A percentile compares a stretch with the other conserved stretches of the same genome.
Conservation (phyloP, 2,797 vertebrate species). For the Nyctibius grandis region DNA sequence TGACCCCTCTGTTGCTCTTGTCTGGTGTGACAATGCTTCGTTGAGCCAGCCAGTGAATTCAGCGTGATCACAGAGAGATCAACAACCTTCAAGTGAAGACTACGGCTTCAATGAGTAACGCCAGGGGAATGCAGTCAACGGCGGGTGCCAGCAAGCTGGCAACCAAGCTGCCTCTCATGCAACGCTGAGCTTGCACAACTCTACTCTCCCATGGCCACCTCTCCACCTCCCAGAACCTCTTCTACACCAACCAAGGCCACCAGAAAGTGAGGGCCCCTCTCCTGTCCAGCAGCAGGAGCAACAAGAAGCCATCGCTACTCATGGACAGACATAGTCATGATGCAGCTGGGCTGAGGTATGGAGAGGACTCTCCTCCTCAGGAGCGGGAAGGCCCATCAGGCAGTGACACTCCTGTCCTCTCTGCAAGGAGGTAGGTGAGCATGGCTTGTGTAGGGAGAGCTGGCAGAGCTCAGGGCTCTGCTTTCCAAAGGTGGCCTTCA, state of each 20-base stretch:
- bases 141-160: not conserved
- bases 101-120: not conserved
- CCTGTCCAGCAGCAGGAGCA: not conserved
- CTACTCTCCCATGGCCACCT: not conserved
- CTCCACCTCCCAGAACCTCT: not conserved
- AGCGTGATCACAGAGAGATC: not conserved
- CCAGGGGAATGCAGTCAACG: not conserved
- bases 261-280: not conserved
- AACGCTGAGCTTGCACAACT: not conserved
- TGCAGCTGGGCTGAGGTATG: not conserved
- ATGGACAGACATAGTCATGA: accelerated
- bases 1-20: not conserved
- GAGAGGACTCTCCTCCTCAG: not conserved
- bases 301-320: not conserved
- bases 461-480: not conserved
- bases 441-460: accelerated
- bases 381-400: not conserved
- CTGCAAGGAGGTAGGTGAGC: not conserved
- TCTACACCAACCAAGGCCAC: not conserved
- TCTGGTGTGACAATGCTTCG: not conserved
- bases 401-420: not conserved
- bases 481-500: not conserved
- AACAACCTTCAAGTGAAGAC: not conserved
- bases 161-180: not conserved
- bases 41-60: not conserved